Conservation (phyloP, 2,888 invertebrate genomes). For the Sesia apiformis region DNA sequence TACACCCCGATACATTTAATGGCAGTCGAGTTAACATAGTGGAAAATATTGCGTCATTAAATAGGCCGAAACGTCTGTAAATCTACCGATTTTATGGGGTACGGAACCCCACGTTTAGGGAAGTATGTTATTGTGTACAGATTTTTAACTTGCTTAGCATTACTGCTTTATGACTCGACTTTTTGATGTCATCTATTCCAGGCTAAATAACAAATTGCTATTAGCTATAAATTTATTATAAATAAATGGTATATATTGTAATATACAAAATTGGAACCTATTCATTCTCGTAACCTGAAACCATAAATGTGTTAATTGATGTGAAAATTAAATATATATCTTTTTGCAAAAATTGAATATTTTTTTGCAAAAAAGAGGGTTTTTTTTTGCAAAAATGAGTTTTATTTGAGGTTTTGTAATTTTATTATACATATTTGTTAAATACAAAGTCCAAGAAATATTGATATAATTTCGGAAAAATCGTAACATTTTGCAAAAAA, state of each 20-base stretch:
- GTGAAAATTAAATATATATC: too few relatives aligned
- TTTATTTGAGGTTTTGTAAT: too few relatives aligned
- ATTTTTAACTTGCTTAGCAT: not conserved
- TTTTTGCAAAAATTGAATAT: too few relatives aligned
- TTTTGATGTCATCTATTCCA: not conserved
- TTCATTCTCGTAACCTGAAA: too few relatives aligned
- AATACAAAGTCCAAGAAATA: too few relatives aligned
- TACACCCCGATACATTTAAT: conserved; percentile 31
- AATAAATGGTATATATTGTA: not conserved
- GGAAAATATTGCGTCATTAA: conserved; percentile 40
- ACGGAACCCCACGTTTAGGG: conserved; percentile 10
- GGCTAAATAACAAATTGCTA: not conserved
- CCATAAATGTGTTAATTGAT: too few relatives aligned
- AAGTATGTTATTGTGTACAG: not conserved
- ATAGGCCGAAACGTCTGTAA: conserved; percentile 22
- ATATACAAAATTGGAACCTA: too few relatives aligned
- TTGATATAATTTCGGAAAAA: too few relatives aligned
- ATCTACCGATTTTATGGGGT: conserved; percentile 29
- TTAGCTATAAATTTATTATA: not conserved
- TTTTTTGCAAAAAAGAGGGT: too few relatives aligned
- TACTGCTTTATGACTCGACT: not conserved
- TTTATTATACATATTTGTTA: too few relatives aligned
- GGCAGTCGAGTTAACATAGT: conserved; percentile 28
- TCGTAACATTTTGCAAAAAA: too few relatives aligned
- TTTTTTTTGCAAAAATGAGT: too few relatives aligned